A percentile compares a stretch with the other conserved stretches of the same genome.
Evolutionary conservation across 2,888 invertebrate genomes (phyloP).

Genomic region (Cantharis rustica): DNA sequence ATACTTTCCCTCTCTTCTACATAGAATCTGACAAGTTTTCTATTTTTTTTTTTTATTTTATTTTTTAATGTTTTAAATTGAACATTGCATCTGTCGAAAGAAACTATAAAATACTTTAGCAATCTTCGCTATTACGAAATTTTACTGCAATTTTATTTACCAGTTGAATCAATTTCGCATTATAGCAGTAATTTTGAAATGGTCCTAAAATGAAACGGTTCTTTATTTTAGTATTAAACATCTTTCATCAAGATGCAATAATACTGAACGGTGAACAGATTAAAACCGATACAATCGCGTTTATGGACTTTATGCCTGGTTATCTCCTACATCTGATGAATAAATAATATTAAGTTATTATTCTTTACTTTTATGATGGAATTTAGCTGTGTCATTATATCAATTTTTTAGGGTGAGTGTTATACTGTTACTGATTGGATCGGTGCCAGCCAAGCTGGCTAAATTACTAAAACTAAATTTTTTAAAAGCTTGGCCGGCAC

Average conservation of each 20-base stretch:
- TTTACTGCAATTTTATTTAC: neutral
- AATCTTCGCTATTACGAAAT: neutral
- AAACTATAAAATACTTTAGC: neutral
- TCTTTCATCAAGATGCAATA: neutral
- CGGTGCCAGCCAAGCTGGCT: too few species aligned
- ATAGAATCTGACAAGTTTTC: neutral
- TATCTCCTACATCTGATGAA: too few species aligned
- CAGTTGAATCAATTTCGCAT: neutral
- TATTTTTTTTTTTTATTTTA: neutral
- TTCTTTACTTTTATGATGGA: too few species aligned
- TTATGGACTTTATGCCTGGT: neutral
- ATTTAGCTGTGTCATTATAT: too few species aligned
- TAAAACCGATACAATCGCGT: neutral
- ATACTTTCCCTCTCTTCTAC: neutral
- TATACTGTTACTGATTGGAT: too few species aligned
- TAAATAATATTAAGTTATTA: too few species aligned
- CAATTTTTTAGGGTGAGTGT: too few species aligned
- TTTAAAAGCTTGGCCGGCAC: too few species aligned
- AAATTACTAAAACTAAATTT: too few species aligned
- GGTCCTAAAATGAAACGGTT: neutral
- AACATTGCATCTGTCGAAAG: too few species aligned
- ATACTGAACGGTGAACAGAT: neutral
- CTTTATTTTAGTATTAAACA: neutral
- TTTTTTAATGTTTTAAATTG: too few species aligned
- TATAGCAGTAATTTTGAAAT: neutral